Base-by-base conservation (phyloP, 2,888 invertebrate genomes). In the Netelia virgata region DNA sequence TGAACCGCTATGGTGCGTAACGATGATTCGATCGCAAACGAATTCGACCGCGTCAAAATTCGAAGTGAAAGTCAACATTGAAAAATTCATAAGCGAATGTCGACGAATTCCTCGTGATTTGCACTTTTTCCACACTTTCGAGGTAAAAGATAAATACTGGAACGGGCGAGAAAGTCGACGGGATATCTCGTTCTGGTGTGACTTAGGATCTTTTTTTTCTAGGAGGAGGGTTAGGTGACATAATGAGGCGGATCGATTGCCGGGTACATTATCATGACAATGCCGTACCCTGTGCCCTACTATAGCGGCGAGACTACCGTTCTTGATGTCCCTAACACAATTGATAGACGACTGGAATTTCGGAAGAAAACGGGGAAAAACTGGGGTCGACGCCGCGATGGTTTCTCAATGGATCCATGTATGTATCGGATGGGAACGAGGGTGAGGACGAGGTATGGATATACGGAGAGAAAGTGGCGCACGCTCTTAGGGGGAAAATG, bases 221-320 rank as follows among this genome's bases (percentile, higher is more conserved):
- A 14, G 47, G 47, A 10, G 14, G 47, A 14, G 47, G 47, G 10
- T 90, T 88, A 28, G 86, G 87, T 88, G 90, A 90, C 90, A 90
- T 92, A 93, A 93, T 91, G 92, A 92, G 91, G 89, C 90, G 87
- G 92, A 93, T 93, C 92, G 92, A 93, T 92, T 90, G 91, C 90
- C 88, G 83, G 74, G 76, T 84, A 82, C 78, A 93, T 93, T 93
- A 92, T 86, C 93, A 93, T 93, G 72, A 93, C 92, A 93, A 93
- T 93, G 86, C 86, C 86, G 68, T 84, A 91, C 85, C 75, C 80
- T 75, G 76, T 47, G 47, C 59, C 66, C 36, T 36, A 78, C 63
- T 73, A 81, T 74, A 57, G 61, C 78, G 68, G 69, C 72, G 72
- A 70, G 73, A 80, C 83, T 83, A 74, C 85, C 69, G 84, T 84